phyloP scores from a whole-genome alignment of 2,888 invertebrate genomes.

The Pharmacophagus antenor region DNA sequence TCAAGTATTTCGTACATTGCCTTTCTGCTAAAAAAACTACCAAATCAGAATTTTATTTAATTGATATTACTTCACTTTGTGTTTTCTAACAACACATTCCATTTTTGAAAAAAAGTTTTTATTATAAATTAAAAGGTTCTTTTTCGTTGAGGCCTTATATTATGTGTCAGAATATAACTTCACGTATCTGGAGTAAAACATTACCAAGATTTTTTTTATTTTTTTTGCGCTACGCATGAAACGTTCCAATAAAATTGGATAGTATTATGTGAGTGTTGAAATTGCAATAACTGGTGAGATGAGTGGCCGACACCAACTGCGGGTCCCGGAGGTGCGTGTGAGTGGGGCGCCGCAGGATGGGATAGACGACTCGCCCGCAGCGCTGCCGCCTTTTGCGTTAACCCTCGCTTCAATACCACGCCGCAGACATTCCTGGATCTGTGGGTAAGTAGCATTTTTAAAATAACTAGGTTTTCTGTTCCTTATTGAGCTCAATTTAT shows the following conservation, averaged over 20 bases:
- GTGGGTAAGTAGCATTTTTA: constrained; percentile 81
- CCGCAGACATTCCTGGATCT: constrained; percentile 88
- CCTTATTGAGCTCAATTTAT: background rate
- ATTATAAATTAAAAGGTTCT: background rate
- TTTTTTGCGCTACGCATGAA: background rate
- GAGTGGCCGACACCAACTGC: constrained; percentile 79
- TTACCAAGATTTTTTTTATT: background rate
- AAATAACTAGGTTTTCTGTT: background rate
- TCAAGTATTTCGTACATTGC: constrained; percentile 11
- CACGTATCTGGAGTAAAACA: background rate
- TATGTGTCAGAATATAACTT: background rate
- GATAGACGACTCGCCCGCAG: constrained; percentile 66
- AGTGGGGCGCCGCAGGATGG: constrained; percentile 78
- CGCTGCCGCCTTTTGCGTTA: constrained; percentile 68
- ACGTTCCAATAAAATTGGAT: constrained; percentile 5
- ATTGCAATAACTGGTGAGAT: constrained; percentile 69
- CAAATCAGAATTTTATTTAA: too few relatives aligned
- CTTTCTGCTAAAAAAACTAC: constrained; percentile 28
- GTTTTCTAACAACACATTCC: constrained; percentile 47
- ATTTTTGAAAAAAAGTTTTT: constrained; percentile 28
- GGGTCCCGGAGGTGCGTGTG: constrained; percentile 85
- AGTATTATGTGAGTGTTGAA: constrained; percentile 32
- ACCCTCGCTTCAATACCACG: constrained; percentile 81
- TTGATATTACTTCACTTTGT: background rate
- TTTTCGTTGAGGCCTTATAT: constrained; percentile 7